These are phyloP conservation scores for Myopa testacea DNA, from an alignment of 2,888 invertebrate species.

Conservation along the genomic window DNA sequence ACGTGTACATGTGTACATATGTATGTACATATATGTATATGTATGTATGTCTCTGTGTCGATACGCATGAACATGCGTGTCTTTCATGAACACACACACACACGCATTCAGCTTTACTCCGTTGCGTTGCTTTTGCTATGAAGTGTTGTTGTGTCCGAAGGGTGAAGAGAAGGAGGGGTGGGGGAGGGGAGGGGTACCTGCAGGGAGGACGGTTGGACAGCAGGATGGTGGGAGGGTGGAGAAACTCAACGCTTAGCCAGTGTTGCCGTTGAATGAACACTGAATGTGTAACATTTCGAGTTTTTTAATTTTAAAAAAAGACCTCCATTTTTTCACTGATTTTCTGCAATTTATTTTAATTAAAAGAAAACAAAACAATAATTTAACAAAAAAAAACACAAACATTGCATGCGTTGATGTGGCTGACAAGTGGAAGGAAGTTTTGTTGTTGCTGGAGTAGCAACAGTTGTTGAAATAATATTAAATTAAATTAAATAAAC, in stretches of 20 bases:
- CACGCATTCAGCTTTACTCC: conserved; percentile 38
- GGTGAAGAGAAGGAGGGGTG: too few relatives aligned
- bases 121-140: not conserved
- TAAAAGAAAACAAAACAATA: conserved; percentile 31
- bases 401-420: not conserved
- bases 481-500: not conserved
- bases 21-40: not conserved
- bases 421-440: not conserved
- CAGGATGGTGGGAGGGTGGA: too few relatives aligned
- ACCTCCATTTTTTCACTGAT: conserved; percentile 22
- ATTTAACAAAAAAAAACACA: conserved; percentile 19
- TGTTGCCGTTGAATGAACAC: not conserved
- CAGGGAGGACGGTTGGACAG: too few relatives aligned
- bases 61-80: not conserved
- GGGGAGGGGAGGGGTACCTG: too few relatives aligned
- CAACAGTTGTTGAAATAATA: not conserved
- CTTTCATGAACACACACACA: conserved; percentile 34
- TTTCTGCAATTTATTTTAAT: conserved; percentile 33
- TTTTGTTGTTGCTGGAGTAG: not conserved
- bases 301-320: conserved; percentile 1
- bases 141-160: too few relatives aligned
- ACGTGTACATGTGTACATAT: not conserved
- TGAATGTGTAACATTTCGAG: not conserved
- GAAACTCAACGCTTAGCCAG: too few relatives aligned
- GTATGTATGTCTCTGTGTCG: not conserved